Conservation (phyloP, 2,113 vertebrate genomes). For the Phodopus roborovskii region DNA sequence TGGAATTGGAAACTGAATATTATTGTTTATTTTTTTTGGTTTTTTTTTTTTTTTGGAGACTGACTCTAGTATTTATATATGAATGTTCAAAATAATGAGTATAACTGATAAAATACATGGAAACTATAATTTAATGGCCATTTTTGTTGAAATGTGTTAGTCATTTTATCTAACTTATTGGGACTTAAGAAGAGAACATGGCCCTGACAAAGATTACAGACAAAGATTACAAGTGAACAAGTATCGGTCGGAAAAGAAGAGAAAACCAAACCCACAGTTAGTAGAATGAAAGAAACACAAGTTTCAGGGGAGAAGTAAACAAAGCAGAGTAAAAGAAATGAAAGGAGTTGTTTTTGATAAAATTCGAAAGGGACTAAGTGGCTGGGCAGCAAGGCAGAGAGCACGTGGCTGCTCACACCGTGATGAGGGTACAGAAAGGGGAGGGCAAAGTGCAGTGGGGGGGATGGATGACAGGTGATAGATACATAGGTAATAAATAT, state of each 20-base stretch:
- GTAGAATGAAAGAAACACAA: not conserved
- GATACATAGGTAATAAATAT: not conserved
- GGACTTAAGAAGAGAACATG: not conserved
- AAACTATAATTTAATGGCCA: not conserved
- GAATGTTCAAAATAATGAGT: constrained; percentile 5
- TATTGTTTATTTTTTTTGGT: too few species aligned
- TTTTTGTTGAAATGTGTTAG: not conserved
- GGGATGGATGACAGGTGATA: not conserved
- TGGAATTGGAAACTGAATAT: too few species aligned
- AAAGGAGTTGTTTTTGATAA: not conserved
- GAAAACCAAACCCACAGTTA: not conserved
- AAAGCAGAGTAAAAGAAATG: not conserved
- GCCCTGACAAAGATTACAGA: not conserved
- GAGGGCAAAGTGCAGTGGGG: not conserved
- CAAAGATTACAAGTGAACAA: not conserved
- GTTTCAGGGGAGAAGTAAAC: not conserved
- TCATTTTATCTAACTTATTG: not conserved
- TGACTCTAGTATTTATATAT: not conserved
- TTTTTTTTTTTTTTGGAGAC: too few species aligned
- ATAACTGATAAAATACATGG: not conserved
- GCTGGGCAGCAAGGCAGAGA: not conserved
- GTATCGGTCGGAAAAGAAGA: not conserved
- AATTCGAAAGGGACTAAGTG: too few species aligned
- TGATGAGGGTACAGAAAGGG: not conserved
- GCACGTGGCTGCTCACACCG: not conserved